These are phyloP conservation scores for Meloidogyne chitwoodi DNA, from an alignment of 1,140 invertebrate species.

Conservation along the genomic window DNA sequence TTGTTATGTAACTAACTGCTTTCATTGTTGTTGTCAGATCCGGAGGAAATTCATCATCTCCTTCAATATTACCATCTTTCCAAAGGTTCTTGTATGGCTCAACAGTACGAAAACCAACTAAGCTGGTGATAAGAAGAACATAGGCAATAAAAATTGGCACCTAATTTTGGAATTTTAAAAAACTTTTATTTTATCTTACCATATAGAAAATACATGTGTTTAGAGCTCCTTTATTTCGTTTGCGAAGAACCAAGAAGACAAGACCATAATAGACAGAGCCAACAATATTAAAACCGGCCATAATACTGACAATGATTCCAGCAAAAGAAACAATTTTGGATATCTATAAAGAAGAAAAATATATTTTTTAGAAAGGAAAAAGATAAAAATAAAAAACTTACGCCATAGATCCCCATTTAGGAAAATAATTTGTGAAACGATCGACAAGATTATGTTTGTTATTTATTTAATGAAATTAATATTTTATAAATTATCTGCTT, in stretches of 20 bases:
- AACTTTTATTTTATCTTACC: neutral
- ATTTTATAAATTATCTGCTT: no score
- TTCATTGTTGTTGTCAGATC: neutral
- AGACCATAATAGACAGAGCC: neutral
- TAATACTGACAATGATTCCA: neutral
- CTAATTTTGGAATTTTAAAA: neutral
- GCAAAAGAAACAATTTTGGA: neutral
- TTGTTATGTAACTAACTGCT: neutral
- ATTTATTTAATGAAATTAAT: neutral
- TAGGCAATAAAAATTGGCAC: neutral
- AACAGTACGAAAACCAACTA: neutral
- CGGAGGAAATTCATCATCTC: neutral
- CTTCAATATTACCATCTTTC: neutral
- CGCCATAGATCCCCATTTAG: neutral
- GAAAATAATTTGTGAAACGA: neutral
- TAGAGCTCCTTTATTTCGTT: neutral
- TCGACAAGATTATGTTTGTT: neutral
- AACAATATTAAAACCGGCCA: neutral
- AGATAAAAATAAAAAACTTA: neutral
- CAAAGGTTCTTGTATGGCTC: neutral
- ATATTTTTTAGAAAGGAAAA: neutral
- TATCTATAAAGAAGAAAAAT: neutral
- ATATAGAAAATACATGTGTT: neutral
- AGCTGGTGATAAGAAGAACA: neutral
- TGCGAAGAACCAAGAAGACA: neutral